phyloP scores from a whole-genome alignment of 2,888 invertebrate genomes.

The Diadromus collaris region DNA sequence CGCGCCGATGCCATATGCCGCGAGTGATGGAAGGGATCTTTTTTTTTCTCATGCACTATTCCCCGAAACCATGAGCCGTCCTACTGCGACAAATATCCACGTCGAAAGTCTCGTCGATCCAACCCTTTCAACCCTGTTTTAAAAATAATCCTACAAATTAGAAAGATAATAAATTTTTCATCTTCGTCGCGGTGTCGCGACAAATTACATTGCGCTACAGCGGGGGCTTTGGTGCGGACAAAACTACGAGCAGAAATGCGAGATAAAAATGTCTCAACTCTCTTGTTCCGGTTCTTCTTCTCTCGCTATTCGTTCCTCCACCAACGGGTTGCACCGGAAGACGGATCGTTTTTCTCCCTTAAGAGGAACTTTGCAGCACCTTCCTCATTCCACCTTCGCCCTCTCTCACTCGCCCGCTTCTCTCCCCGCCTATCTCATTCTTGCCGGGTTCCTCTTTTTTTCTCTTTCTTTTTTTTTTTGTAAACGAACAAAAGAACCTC shows the following conservation, averaged over 20 bases:
- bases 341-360: constrained; percentile 71
- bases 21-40: constrained; percentile 33
- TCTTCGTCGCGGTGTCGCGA: not conserved
- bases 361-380: constrained; percentile 75
- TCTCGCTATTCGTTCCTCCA: constrained; percentile 46
- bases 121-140: not conserved
- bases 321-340: constrained; percentile 47
- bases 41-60: constrained; percentile 21
- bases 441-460: constrained; percentile 38
- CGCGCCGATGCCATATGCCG: constrained; percentile 66
- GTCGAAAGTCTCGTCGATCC: not conserved
- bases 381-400: constrained; percentile 35
- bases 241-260: constrained; percentile 24
- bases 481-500: constrained; percentile 79
- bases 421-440: constrained; percentile 37
- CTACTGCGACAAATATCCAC: not conserved
- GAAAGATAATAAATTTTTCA: not conserved
- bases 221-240: constrained; percentile 7
- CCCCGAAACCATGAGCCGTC: constrained; percentile 9
- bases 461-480: constrained; percentile 67
- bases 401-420: constrained; percentile 9
- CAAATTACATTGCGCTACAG: not conserved
- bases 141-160: constrained; percentile 25
- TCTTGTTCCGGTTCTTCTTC: constrained; percentile 49
- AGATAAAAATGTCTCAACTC: constrained; percentile 25